Conservation (phyloP, 1,140 invertebrate genomes). For the Gryon sp. region DNA sequence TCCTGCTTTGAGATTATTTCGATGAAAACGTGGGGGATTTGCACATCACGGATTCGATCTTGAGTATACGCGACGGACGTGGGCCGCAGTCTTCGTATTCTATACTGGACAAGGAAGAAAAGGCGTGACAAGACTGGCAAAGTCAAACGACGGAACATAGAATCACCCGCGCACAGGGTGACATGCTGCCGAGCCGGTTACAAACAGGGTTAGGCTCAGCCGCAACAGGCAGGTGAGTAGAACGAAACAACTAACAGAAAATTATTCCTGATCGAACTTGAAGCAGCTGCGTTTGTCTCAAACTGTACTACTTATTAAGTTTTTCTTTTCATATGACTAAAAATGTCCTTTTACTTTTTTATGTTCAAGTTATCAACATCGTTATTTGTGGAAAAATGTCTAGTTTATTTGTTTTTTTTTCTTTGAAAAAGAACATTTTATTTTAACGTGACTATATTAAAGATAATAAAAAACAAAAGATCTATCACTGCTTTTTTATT, state of each 20-base stretch:
- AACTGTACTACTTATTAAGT: too few species aligned
- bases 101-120: conserved; percentile 67
- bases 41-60: conserved; percentile 35
- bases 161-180: conserved; percentile 78
- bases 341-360: too few species aligned
- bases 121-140: conserved; percentile 77
- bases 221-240: conserved; percentile 74
- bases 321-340: too few species aligned
- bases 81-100: conserved; percentile 64
- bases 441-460: too few species aligned
- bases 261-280: conserved; percentile 53
- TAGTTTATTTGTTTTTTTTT: too few species aligned
- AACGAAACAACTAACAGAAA: conserved; percentile 67
- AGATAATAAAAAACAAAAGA: too few species aligned
- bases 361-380: too few species aligned
- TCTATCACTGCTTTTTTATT: too few species aligned
- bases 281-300: neutral
- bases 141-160: conserved; percentile 75
- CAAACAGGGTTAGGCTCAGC: conserved; percentile 59
- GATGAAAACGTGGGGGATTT: conserved; percentile 42
- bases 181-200: conserved; percentile 79
- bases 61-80: conserved; percentile 20
- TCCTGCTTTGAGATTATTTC: conserved; percentile 30
- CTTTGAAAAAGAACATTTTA: too few species aligned
- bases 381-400: too few species aligned